phyloP scores from a whole-genome alignment of 2,797 vertebrate genomes.

The Sebastes nivosus region DNA sequence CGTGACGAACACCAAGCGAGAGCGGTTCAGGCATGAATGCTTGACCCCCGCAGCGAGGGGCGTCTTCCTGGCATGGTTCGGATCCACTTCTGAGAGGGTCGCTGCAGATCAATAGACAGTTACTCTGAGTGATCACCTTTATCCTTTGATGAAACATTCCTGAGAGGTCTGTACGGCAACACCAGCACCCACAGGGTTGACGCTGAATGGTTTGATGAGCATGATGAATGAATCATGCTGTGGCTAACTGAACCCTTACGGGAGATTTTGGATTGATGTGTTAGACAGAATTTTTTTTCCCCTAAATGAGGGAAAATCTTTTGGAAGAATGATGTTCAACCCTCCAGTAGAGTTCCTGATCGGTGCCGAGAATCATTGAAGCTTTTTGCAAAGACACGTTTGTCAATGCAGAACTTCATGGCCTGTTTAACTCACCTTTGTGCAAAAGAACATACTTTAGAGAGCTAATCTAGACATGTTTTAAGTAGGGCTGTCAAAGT shows the following conservation, averaged over 20 bases:
- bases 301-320: not conserved
- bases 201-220: not conserved
- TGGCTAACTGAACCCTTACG: not conserved
- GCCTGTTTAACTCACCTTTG: not conserved
- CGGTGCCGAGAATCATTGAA: not conserved
- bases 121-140: not conserved
- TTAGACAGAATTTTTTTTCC: not conserved
- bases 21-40: not conserved
- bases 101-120: not conserved
- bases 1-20: not conserved
- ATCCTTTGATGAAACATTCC: not conserved
- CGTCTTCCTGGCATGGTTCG: not conserved
- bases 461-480: not conserved
- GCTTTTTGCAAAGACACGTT: not conserved
- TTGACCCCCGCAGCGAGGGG: not conserved
- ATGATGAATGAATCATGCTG: not conserved
- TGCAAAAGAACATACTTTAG: not conserved
- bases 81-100: not conserved
- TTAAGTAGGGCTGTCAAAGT: not conserved
- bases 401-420: not conserved
- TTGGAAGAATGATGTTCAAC: not conserved
- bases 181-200: not conserved
- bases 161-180: not conserved
- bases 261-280: not conserved
- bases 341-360: not conserved